Evolutionary conservation across 2,797 vertebrate species (phyloP).

Genomic region (Xiphophorus birchmanni): DNA sequence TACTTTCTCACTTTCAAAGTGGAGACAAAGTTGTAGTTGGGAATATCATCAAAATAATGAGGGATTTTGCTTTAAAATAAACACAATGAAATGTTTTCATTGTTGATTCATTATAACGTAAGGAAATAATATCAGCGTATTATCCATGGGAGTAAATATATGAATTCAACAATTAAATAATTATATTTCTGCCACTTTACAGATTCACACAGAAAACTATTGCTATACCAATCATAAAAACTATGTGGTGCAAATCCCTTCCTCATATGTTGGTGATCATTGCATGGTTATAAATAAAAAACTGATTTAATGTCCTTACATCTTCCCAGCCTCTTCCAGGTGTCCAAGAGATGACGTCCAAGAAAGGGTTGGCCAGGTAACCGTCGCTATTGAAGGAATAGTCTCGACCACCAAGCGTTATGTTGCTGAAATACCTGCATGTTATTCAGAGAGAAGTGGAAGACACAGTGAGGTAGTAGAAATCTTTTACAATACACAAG

Average conservation of each 20-base stretch:
- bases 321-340: conserved; percentile 94
- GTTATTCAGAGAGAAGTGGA: conserved; percentile 7
- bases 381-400: conserved; percentile 93
- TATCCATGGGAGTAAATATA: background rate
- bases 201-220: background rate
- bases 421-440: conserved; percentile 93
- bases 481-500: background rate
- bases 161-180: background rate
- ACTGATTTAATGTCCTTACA: conserved; percentile 81
- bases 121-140: background rate
- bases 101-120: background rate
- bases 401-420: conserved; percentile 91
- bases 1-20: conserved; percentile 9
- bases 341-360: conserved; percentile 93
- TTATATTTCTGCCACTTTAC: background rate
- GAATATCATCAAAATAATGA: background rate
- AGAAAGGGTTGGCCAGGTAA: conserved; percentile 91
- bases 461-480: conserved; percentile 14
- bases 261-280: background rate
- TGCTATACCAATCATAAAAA: background rate
- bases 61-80: background rate
- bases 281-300: conserved; percentile 8
- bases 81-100: background rate
- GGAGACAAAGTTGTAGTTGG: conserved; percentile 14
- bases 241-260: background rate